Base-by-base conservation (phyloP, 2,113 vertebrate genomes). In the Xyliphius kryptos region DNA sequence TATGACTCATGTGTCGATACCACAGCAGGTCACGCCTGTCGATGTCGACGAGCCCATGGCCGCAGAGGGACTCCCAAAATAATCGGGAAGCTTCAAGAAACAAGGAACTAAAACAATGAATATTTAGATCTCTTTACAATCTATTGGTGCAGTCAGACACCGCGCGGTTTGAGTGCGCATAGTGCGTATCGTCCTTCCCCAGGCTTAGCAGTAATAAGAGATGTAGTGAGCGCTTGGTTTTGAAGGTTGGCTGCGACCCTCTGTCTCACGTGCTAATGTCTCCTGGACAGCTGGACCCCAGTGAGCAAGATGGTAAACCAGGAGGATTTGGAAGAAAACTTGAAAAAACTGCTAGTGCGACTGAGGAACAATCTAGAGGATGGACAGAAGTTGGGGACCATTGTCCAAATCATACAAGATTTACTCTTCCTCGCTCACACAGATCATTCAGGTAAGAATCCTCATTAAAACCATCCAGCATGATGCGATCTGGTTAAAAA, bases 341-440 rank as follows among this genome's bases (percentile, higher is more conserved):
- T 98, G 52, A 88, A 74, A 74, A 97, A 91, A 48, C 86, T 98
- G 9, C 55, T 94, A 11, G 95, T 94, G 48, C 83, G 94, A 44
- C 83, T 98, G 46, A 86, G 75, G 47, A 86, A 76, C 2, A 91
- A 84, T 16, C 76, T 90, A 0, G 89, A 91, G 62, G 90, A 91
- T 32, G 88, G 89, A 57, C 84, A 90, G 12, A 89, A 89, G 16
- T 56, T 91, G 38, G 80, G 83, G 51, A 91, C 89, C 0, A 70
- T 96, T 75, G 79, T 93, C 7, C 95, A 97, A 54, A 93, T 90
- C 65, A 77, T 97, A 68, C 87, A 92, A 62, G 95, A 98, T 38
- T 72, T 97, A 22, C 83, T 90, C 50, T 85, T 86, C 74, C 81
- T 93, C 67, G 87, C 93, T 3, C 80, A 82, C 71, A 73, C 82